Evolutionary conservation across 2,888 invertebrate species (phyloP), one percentile per base, ranked within the genome.

Genomic region (Sarcophaga subvicina): DNA sequence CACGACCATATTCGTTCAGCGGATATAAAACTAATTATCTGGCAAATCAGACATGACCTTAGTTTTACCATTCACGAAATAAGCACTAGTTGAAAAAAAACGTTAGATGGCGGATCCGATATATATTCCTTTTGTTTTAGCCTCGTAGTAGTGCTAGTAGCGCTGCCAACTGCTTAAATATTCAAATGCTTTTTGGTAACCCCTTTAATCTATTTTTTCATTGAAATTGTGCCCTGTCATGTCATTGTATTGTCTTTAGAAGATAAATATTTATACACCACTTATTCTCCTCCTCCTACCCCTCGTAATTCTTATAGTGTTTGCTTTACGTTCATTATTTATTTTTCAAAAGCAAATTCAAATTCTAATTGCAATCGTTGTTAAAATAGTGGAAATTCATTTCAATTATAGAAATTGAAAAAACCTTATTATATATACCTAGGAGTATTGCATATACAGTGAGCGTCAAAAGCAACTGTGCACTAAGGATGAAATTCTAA

Each of bases 151-250:
- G 20, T 20, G 20, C 20, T 20, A 20, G 20, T 20, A 64, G 71
- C 17, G 49, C 12, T 45, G n/a, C n/a, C 25, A 64, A 20, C 27
- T 37, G 25, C n/a, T 66, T 70, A 45, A 47, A 22, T 62, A 62
- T 59, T 59, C 54, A 69, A 59, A 70, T 75, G 47, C 69, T 63
- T 22, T 27, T 14, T 59, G 17, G 27, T 62, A 84, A 79, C 73
- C 79, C 69, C 59, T 62, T 62, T 62, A 4, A 45, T 62, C 3
- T 4, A 60, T 10, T 20, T 3, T 91, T 90, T 91, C 91, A 91
- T 90, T 78, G 22, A 75, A 47, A 75, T 70, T 79, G 63, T 60
- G 63, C 47, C 20, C 45, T 84, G 78, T 79, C 79, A 54, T 79
- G 83, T 12, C 8, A 67, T 3, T 59, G 27, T 62, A 4, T 63